A percentile compares a stretch with the other conserved stretches of the same genome.
These are phyloP conservation scores for Papilio gigon DNA, from an alignment of 2,888 invertebrate genomes.

Conservation along the genomic window DNA sequence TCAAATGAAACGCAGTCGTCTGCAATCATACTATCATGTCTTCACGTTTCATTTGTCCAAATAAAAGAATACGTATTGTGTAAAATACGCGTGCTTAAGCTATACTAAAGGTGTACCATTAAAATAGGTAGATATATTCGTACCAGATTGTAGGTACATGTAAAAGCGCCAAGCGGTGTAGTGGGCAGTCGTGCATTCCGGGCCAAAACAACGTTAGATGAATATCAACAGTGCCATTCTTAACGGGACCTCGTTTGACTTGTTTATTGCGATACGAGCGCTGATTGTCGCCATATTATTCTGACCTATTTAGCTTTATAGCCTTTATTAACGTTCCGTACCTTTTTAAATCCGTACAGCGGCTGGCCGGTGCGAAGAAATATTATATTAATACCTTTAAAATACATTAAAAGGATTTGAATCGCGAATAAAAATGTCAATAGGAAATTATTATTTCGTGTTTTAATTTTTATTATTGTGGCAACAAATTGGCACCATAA, in stretches of 20 bases:
- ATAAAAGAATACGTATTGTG: too few species aligned
- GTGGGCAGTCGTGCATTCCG: slow-evolving; percentile 43
- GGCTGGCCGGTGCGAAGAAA: neutral
- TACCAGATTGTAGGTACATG: neutral
- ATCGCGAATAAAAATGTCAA: neutral
- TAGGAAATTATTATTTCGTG: neutral
- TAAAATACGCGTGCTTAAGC: too few species aligned
- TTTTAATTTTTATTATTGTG: neutral
- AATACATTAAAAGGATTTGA: neutral
- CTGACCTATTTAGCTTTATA: slow-evolving; percentile 44
- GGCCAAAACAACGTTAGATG: slow-evolving; percentile 45
- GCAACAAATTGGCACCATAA: neutral
- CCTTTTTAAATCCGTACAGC: slow-evolving; percentile 34
- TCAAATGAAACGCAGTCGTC: too few species aligned
- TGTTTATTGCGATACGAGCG: slow-evolving; percentile 46
- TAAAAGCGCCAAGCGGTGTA: slow-evolving; percentile 38
- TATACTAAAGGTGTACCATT: neutral
- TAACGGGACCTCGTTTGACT: slow-evolving; percentile 46
- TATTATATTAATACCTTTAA: neutral
- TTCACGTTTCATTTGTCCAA: too few species aligned
- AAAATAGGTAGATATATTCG: neutral
- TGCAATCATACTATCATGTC: too few species aligned
- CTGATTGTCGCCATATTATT: slow-evolving; percentile 45
- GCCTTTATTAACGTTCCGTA: slow-evolving; percentile 29
- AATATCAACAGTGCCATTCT: slow-evolving; percentile 44